Evolutionary conservation across 2,888 invertebrate genomes (phyloP).

Genomic region (Tenthredo notha): DNA sequence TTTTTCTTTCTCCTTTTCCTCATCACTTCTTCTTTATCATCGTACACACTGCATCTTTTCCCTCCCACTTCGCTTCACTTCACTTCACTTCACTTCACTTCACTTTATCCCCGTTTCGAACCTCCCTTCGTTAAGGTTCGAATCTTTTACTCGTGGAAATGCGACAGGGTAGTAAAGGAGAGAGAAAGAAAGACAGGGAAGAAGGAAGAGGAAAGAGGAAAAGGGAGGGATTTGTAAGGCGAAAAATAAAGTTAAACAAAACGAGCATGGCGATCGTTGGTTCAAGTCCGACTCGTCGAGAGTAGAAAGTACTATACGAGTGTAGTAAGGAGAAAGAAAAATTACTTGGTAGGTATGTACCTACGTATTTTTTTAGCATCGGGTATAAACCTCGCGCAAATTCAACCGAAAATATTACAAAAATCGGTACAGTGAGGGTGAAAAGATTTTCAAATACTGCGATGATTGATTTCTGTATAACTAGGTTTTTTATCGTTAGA

Average conservation of each 20-base stretch:
- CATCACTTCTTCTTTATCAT: slow-evolving; percentile 13
- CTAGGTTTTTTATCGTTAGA: neutral
- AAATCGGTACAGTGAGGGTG: neutral
- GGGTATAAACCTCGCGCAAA: neutral
- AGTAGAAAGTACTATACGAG: neutral
- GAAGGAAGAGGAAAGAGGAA: neutral
- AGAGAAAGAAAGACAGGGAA: neutral
- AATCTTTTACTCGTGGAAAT: slow-evolving; percentile 42
- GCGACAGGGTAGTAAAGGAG: neutral
- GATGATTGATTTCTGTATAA: neutral
- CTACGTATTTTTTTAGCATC: slow-evolving; percentile 11
- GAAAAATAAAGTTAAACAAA: slow-evolving; percentile 53
- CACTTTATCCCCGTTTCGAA: neutral
- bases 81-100: neutral
- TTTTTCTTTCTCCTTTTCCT: slow-evolving; percentile 18
- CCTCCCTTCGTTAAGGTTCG: slow-evolving; percentile 57
- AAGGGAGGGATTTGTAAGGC: slow-evolving; percentile 29
- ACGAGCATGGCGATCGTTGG: slow-evolving; percentile 26
- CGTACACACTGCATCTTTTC: neutral
- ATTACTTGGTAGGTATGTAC: neutral
- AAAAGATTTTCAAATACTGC: neutral
- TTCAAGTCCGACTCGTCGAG: neutral
- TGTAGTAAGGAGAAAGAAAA: slow-evolving; percentile 24
- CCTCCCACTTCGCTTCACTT: neutral
- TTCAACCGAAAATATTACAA: neutral